A percentile compares a stretch with the other conserved stretches of the same genome.
Conservation (phyloP, 2,113 vertebrate genomes). For the Condylura cristata region DNA sequence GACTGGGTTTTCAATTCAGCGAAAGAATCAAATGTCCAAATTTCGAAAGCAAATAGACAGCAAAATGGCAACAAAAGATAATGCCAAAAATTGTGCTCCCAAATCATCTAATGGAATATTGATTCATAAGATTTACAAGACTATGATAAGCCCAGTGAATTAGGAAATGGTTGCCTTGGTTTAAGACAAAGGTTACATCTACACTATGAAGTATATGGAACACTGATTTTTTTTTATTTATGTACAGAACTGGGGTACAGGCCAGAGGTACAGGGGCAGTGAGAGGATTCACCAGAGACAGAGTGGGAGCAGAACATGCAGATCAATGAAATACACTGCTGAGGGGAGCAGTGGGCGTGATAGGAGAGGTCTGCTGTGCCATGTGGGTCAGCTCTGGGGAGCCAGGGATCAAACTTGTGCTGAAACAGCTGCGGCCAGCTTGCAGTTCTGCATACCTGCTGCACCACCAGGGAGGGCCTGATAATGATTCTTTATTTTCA, state of each 20-base stretch:
- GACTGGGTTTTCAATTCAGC: slow-evolving; percentile 9
- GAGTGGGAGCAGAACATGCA: no score
- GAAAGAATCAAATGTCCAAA: slow-evolving; percentile 4
- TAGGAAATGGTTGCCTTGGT: not conserved
- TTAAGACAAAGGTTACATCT: not conserved
- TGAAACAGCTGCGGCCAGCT: no score
- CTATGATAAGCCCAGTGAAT: not conserved
- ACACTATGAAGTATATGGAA: not conserved
- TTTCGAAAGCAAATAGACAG: slow-evolving; percentile 31
- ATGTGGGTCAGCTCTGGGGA: no score
- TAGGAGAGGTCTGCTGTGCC: no score
- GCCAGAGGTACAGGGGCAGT: no score
- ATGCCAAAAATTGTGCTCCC: not conserved
- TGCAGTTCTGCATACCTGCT: no score
- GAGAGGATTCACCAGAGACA: no score
- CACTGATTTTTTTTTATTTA: not conserved
- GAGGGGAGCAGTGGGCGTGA: no score
- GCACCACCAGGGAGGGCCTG: no score
- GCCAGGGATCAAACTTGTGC: no score
- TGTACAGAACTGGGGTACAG: no score
- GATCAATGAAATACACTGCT: no score
- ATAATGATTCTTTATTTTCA: not conserved
- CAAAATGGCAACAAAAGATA: not conserved
- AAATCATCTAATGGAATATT: not conserved
- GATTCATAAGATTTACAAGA: not conserved